These are phyloP conservation scores for Drosophila varians DNA, from an alignment of 1,140 invertebrate species.

Conservation along the genomic window DNA sequence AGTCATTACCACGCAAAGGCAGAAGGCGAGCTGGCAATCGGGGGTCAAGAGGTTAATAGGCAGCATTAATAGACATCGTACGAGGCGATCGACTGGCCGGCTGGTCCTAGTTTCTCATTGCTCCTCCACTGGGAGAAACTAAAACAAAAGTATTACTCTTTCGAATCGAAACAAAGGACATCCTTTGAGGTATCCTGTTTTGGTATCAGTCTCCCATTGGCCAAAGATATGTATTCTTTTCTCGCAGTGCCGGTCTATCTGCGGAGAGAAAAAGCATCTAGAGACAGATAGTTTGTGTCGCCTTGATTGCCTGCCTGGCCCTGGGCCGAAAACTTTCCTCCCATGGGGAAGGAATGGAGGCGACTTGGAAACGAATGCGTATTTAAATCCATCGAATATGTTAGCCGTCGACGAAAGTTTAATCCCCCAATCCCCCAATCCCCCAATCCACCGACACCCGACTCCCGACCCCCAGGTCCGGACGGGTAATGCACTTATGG, in stretches of 20 bases:
- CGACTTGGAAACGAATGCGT: constrained; percentile 57
- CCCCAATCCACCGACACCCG: too few species aligned
- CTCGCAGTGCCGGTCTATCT: constrained; percentile 5
- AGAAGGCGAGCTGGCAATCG: constrained; percentile 47
- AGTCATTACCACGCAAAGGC: constrained; percentile 68
- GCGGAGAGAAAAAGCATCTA: constrained; percentile 1
- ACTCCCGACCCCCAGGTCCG: constrained; percentile 4
- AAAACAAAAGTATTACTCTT: too few species aligned
- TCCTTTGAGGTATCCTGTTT: too few species aligned
- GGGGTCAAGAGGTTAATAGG: constrained; percentile 75
- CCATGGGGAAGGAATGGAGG: too few species aligned
- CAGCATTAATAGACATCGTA: constrained; percentile 74
- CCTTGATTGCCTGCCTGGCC: constrained; percentile 72
- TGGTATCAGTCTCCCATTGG: too few species aligned
- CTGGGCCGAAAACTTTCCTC: constrained; percentile 55
- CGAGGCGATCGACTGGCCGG: constrained; percentile 57
- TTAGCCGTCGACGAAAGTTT: constrained; percentile 45
- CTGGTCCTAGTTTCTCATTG: constrained; percentile 18
- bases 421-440: too few species aligned
- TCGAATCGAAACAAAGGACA: too few species aligned
- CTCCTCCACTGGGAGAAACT: constrained; percentile 5
- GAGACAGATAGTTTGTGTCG: constrained; percentile 56
- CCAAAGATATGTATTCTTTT: too few species aligned
- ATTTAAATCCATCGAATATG: constrained; percentile 70
- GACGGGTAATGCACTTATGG: constrained; percentile 50